Conservation (phyloP, 1,140 invertebrate species). For the Pantala flavescens region DNA sequence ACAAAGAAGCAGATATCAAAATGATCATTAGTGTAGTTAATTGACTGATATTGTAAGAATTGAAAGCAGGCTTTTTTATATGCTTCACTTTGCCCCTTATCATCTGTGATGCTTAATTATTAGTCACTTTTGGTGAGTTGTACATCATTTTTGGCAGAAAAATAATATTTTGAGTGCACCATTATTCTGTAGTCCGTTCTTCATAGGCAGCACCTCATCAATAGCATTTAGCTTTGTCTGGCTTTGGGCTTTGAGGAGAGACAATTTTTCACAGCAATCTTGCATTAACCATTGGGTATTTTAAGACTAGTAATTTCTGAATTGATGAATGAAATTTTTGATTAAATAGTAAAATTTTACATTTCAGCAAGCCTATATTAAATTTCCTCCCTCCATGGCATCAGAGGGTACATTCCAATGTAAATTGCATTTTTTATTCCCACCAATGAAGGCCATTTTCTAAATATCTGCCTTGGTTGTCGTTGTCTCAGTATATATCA, state of each 20-base stretch:
- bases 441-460: not conserved
- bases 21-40: conserved; percentile 15
- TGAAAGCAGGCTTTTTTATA: conserved; percentile 7
- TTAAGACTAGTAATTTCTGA: not conserved
- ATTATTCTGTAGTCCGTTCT: not conserved
- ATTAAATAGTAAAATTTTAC: not conserved
- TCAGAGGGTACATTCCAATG: not conserved
- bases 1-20: conserved; percentile 16
- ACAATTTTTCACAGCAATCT: conserved; percentile 6
- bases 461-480: not conserved
- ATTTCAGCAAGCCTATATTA: conserved; percentile 2
- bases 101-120: conserved; percentile 10
- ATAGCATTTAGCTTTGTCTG: not conserved
- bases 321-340: not conserved
- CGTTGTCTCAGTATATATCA: not conserved
- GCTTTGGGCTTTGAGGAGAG: conserved; percentile 7
- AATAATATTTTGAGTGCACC: conserved; percentile 7
- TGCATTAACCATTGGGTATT: conserved; percentile 5
- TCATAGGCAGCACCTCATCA: conserved; percentile 4
- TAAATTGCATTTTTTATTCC: conserved; percentile 1
- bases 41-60: conserved; percentile 18
- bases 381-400: not conserved
- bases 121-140: conserved; percentile 12
- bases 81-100: not conserved
- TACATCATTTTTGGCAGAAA: conserved; percentile 12